phyloP scores from a whole-genome alignment of 37 sponge, comb jelly and placozoan genomes.

The Spongilla lacustris region DNA sequence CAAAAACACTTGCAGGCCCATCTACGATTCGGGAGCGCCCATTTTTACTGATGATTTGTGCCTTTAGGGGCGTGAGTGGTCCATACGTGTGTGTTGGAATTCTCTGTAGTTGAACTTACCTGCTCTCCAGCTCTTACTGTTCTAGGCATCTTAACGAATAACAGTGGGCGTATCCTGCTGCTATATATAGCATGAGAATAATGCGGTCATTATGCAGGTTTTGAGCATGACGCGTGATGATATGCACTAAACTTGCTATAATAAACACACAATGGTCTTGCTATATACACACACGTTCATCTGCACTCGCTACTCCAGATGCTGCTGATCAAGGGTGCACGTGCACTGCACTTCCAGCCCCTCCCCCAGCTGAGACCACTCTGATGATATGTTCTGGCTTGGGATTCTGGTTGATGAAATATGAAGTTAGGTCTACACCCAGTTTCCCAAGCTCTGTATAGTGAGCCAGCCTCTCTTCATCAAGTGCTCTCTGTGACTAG shows the following conservation, averaged over 20 bases:
- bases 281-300: too few relatives aligned
- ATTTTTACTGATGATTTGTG: conserved; percentile 40
- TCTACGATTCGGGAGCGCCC: conserved; percentile 47
- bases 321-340: neutral
- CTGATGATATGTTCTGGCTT: conserved; percentile 67
- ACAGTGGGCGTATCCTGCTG: too few relatives aligned
- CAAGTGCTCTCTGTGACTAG: conserved; percentile 42
- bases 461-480: conserved; percentile 65
- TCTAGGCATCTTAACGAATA: neutral
- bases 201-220: too few relatives aligned
- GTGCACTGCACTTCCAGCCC: neutral
- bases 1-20: conserved; percentile 63
- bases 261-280: too few relatives aligned
- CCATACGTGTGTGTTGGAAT: neutral
- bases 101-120: neutral
- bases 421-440: conserved; percentile 82
- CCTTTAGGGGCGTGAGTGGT: conserved; percentile 10
- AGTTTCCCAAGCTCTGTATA: conserved; percentile 56
- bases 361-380: neutral
- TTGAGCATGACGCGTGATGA: too few relatives aligned
- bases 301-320: neutral
- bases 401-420: conserved; percentile 79
- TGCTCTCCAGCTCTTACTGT: neutral
- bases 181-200: too few relatives aligned
- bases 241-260: too few relatives aligned